A percentile compares a stretch with the other conserved stretches of the same genome.
Evolutionary conservation across 2,888 invertebrate species (phyloP).

Genomic region (Drosophila multiciliata): DNA sequence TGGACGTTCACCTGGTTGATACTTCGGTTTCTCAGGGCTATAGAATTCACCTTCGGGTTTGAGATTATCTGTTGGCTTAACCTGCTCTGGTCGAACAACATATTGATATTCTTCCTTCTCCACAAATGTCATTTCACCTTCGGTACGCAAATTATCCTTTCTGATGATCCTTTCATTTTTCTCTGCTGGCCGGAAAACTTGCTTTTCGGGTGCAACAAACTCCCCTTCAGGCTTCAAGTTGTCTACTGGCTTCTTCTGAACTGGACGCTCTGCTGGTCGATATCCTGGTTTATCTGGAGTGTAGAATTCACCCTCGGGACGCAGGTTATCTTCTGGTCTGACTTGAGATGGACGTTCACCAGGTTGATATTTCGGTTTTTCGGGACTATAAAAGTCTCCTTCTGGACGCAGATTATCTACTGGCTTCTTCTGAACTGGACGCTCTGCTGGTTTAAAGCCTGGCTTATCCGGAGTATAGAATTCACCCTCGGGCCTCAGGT

Average conservation of each 20-base stretch:
- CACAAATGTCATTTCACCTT: slow-evolving; percentile 81
- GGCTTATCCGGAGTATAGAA: no score
- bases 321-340: no score
- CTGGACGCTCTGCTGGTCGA: not conserved
- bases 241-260: slow-evolving; percentile 26
- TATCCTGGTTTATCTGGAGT: not conserved
- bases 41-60: not conserved
- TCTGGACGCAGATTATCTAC: no score
- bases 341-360: no score
- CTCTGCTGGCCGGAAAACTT: slow-evolving; percentile 37
- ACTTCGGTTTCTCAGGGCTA: not conserved
- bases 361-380: no score
- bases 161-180: slow-evolving; percentile 31
- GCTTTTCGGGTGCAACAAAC: slow-evolving; percentile 82
- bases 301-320: no score
- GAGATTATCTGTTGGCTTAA: slow-evolving; percentile 84
- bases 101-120: slow-evolving; percentile 83
- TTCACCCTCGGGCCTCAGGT: no score
- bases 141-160: slow-evolving; percentile 85
- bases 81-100: slow-evolving; percentile 58
- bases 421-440: no score
- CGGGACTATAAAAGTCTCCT: no score
- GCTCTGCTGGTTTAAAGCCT: no score
- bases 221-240: slow-evolving; percentile 40
- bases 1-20: not conserved